Evolutionary conservation across 2,797 vertebrate genomes (phyloP).

Genomic region (Alexandromys oeconomus): DNA sequence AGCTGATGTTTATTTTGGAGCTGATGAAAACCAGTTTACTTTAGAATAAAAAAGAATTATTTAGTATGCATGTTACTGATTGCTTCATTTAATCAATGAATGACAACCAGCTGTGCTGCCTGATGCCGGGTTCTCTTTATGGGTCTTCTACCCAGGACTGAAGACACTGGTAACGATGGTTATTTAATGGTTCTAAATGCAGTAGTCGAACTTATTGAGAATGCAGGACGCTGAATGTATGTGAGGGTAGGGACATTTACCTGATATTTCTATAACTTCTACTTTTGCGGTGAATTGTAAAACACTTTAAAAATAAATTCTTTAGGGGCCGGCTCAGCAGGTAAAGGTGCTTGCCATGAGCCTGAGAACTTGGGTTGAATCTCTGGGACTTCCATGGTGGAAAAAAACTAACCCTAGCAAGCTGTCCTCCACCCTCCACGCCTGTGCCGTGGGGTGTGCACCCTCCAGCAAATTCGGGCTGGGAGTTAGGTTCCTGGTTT

Average conservation of each 20-base stretch:
- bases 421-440: neutral
- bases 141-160: neutral
- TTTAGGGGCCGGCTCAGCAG: neutral
- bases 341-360: neutral
- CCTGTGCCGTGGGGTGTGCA: too few relatives aligned
- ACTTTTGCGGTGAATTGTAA: neutral
- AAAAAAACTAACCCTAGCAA: neutral
- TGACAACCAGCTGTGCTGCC: neutral
- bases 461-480: too few relatives aligned
- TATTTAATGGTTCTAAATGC: neutral
- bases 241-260: neutral
- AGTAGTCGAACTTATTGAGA: neutral
- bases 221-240: neutral
- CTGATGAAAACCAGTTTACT: constrained; percentile 38
- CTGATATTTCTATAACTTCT: neutral
- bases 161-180: neutral
- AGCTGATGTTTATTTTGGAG: constrained; percentile 54
- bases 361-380: neutral
- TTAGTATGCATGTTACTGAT: neutral
- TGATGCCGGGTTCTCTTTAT: neutral
- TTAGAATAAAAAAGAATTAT: constrained; percentile 40
- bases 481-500: neutral
- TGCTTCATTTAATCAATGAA: neutral
- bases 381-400: neutral
- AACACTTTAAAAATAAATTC: neutral